Percentiles rank a stretch among this genome's conserved stretches.
These are phyloP conservation scores for Bovichtus diacanthus DNA, from an alignment of 2,797 vertebrate genomes.

Conservation along the genomic window DNA sequence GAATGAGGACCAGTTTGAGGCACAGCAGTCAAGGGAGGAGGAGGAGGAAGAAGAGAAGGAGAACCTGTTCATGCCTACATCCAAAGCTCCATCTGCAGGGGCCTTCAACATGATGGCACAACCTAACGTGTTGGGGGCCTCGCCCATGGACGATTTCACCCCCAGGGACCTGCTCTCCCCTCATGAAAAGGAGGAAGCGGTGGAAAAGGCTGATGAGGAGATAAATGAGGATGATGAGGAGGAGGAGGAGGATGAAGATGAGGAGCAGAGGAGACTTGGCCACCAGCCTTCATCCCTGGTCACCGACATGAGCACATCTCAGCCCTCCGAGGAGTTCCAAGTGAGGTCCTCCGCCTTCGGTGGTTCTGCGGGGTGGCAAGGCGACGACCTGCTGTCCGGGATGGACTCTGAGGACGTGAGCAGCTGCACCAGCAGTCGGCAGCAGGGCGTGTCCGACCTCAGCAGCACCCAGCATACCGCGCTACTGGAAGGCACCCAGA, in stretches of 20 bases:
- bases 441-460: constrained; percentile 77
- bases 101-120: constrained; percentile 48
- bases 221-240: constrained; percentile 85
- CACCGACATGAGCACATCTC: constrained; percentile 76
- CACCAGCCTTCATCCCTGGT: constrained; percentile 70
- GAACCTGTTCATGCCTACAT: constrained; percentile 57
- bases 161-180: constrained; percentile 65
- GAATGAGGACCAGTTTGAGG: constrained; percentile 27
- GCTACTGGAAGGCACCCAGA: constrained; percentile 80
- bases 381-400: constrained; percentile 76
- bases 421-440: constrained; percentile 81
- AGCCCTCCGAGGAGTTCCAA: constrained; percentile 75
- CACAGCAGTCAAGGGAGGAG: constrained; percentile 31
- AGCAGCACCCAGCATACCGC: constrained; percentile 81
- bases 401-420: constrained; percentile 82
- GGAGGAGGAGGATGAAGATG: constrained; percentile 81
- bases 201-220: constrained; percentile 88
- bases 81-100: constrained; percentile 42
- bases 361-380: constrained; percentile 68
- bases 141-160: constrained; percentile 56
- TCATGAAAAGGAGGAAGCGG: constrained; percentile 80
- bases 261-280: constrained; percentile 75
- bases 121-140: constrained; percentile 52
- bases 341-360: constrained; percentile 57
- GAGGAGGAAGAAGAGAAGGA: constrained; percentile 64